These are phyloP conservation scores for Stigmatopora nigra DNA, from an alignment of 2,113 vertebrate species.

Conservation along the genomic window DNA sequence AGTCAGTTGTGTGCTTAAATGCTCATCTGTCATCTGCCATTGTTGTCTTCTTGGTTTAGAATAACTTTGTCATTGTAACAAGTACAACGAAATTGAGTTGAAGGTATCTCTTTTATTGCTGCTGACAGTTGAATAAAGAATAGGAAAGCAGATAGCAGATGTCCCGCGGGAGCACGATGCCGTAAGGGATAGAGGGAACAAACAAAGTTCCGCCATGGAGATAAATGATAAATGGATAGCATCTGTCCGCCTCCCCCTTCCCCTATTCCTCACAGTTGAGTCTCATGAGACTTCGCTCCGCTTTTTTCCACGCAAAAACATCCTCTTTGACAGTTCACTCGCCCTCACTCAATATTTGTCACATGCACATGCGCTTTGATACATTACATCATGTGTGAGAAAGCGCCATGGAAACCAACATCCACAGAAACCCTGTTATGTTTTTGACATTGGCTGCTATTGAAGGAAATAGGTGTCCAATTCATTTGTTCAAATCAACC, in stretches of 20 bases:
- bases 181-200: neutral
- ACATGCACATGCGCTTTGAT: neutral
- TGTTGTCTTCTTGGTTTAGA: neutral
- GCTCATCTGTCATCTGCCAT: slow-evolving; percentile 2
- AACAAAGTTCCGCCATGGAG: slow-evolving; percentile 35
- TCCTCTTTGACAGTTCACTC: neutral
- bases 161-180: slow-evolving; percentile 18
- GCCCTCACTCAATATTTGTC: neutral
- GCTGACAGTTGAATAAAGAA: slow-evolving; percentile 19
- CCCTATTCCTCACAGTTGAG: neutral
- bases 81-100: slow-evolving; percentile 1
- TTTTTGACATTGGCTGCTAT: no score
- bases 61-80: neutral
- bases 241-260: slow-evolving; percentile 39
- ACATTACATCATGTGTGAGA: neutral
- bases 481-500: no score
- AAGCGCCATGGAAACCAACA: neutral
- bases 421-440: no score
- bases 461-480: no score
- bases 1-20: neutral
- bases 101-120: slow-evolving; percentile 2
- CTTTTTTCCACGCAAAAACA: slow-evolving; percentile 1
- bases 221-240: slow-evolving; percentile 64
- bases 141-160: neutral
- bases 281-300: slow-evolving; percentile 32